phyloP scores from a whole-genome alignment of 2,888 invertebrate species.

The Hermaeophaga mercurialis region DNA sequence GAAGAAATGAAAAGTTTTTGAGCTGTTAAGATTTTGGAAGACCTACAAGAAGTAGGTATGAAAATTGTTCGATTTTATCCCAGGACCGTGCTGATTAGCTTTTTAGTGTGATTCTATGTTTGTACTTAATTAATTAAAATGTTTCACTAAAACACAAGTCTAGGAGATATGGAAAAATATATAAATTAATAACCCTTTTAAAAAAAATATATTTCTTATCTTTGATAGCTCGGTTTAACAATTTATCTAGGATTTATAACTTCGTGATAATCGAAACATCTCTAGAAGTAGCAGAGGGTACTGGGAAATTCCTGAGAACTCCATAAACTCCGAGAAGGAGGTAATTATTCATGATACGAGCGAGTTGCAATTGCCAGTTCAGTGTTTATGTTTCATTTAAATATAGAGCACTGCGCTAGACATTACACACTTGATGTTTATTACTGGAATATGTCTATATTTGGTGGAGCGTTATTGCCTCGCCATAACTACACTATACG shows the following conservation, averaged over 20 bases:
- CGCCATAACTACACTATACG: neutral
- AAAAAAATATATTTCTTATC: too few species aligned
- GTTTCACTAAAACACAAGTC: too few species aligned
- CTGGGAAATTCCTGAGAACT: slow-evolving; percentile 13
- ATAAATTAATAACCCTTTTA: too few species aligned
- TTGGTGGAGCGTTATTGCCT: slow-evolving; percentile 12
- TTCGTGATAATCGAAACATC: neutral
- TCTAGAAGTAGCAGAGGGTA: neutral
- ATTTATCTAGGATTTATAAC: neutral
- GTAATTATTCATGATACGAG: slow-evolving; percentile 34
- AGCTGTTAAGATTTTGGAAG: too few species aligned
- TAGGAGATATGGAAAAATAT: too few species aligned
- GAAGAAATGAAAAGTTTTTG: too few species aligned
- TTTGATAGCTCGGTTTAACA: neutral
- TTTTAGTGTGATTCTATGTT: too few species aligned
- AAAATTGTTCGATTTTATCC: too few species aligned
- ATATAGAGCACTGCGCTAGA: slow-evolving; percentile 27
- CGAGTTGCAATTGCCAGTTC: slow-evolving; percentile 31
- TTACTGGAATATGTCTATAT: slow-evolving; percentile 26
- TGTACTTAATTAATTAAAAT: too few species aligned
- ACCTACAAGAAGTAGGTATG: too few species aligned
- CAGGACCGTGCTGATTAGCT: too few species aligned
- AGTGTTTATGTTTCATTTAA: slow-evolving; percentile 37
- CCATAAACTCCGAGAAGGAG: slow-evolving; percentile 22
- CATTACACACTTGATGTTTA: slow-evolving; percentile 30